These are phyloP conservation scores for Meriones unguiculatus DNA, from an alignment of 2,113 vertebrate genomes.

Conservation along the genomic window DNA sequence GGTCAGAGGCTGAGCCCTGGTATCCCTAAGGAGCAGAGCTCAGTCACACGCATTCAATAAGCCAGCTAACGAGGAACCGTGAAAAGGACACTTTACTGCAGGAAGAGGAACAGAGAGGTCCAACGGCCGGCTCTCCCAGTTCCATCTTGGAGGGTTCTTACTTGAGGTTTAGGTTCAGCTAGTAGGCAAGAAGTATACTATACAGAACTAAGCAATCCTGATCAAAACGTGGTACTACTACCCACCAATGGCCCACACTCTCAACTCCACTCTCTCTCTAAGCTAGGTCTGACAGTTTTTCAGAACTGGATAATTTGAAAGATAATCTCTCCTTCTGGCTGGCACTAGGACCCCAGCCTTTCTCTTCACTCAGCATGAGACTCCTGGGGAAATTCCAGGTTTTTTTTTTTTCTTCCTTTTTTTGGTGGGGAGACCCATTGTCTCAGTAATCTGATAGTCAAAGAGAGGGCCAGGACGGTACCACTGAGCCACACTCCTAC, in stretches of 20 bases:
- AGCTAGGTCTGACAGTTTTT: not conserved
- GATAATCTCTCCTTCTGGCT: not conserved
- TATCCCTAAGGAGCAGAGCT: not conserved
- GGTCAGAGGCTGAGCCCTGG: not conserved
- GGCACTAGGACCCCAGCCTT: not conserved
- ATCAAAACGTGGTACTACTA: not conserved
- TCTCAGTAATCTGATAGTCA: constrained; percentile 1
- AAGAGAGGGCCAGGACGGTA: not conserved
- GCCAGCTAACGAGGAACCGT: no score
- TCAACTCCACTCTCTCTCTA: not conserved
- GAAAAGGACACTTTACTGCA: not conserved
- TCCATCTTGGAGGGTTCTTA: not conserved
- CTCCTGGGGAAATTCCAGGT: not conserved
- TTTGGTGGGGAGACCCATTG: not conserved
- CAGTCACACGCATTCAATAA: not conserved
- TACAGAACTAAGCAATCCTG: not conserved
- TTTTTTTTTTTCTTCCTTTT: not conserved
- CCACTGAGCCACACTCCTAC: not conserved
- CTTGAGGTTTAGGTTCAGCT: not conserved
- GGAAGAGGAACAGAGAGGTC: not conserved
- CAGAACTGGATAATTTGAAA: not conserved
- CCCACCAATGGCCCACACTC: not conserved
- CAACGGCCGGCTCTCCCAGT: not conserved
- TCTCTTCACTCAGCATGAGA: not conserved
- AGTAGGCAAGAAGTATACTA: not conserved